These are phyloP conservation scores for Hemicordylus capensis DNA, from an alignment of 2,113 vertebrate genomes.

Conservation along the genomic window DNA sequence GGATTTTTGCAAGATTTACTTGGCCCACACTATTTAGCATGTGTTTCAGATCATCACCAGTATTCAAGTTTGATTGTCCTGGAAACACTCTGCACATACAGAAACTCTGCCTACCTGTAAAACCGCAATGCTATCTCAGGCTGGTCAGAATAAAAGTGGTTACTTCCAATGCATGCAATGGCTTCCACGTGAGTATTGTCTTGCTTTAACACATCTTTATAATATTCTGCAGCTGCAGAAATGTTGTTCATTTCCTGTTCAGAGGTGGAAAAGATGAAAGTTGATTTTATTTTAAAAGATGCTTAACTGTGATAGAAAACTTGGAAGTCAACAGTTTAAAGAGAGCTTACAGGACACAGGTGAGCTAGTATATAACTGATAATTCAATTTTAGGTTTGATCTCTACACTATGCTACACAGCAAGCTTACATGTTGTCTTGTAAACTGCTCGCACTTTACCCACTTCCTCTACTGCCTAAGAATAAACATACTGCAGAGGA, in stretches of 20 bases:
- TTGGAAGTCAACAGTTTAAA: neutral
- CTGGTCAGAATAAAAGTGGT: slow-evolving; percentile 97
- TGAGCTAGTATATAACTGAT: neutral
- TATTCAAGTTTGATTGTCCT: neutral
- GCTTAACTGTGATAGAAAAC: neutral
- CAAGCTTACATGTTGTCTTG: neutral
- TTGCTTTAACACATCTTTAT: slow-evolving; percentile 94
- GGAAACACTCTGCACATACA: neutral
- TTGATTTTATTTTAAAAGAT: neutral
- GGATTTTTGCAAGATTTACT: neutral
- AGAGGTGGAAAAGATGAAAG: slow-evolving; percentile 23
- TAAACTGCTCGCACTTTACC: neutral
- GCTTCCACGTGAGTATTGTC: slow-evolving; percentile 97
- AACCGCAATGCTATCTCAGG: slow-evolving; percentile 95
- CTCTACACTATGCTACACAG: neutral
- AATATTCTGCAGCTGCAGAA: slow-evolving; percentile 88
- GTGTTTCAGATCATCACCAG: neutral
- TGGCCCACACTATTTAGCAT: neutral
- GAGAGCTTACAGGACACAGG: neutral
- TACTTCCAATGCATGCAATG: slow-evolving; percentile 96
- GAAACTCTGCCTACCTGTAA: slow-evolving; percentile 84
- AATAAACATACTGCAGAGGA: neutral
- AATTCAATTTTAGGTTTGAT: neutral
- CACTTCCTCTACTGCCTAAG: neutral
- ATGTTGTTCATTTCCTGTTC: slow-evolving; percentile 94